These are phyloP conservation scores for Cyanoramphus novaezelandiae DNA, from an alignment of 2,113 vertebrate species.

Conservation along the genomic window DNA sequence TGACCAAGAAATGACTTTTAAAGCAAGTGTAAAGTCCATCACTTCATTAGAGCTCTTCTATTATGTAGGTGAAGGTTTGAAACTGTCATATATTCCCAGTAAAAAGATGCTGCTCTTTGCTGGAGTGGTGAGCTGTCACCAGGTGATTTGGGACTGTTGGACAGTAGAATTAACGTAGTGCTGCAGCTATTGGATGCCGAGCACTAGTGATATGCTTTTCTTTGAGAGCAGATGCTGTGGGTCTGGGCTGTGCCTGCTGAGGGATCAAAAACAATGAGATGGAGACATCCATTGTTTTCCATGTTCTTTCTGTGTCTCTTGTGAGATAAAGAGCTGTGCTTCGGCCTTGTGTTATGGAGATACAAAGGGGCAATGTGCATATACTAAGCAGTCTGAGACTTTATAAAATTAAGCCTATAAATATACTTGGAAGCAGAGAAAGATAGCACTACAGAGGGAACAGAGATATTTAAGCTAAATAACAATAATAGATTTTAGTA, in stretches of 20 bases:
- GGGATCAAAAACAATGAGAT: background rate
- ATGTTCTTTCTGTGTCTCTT: background rate
- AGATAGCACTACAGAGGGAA: background rate
- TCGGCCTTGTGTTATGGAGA: background rate
- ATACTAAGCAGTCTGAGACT: background rate
- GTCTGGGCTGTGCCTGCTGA: background rate
- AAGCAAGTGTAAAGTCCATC: background rate
- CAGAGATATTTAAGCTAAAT: background rate
- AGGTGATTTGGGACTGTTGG: background rate
- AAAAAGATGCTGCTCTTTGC: background rate
- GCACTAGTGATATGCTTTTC: background rate
- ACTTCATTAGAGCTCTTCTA: background rate
- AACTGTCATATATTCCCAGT: background rate
- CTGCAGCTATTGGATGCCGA: background rate
- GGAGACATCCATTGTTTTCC: background rate
- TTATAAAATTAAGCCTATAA: constrained; percentile 28
- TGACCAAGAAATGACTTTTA: background rate
- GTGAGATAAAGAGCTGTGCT: background rate
- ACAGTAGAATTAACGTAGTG: background rate
- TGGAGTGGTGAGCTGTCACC: background rate
- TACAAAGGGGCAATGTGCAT: background rate
- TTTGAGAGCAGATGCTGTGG: background rate
- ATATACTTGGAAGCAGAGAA: background rate
- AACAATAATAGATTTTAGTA: background rate
- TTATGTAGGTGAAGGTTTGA: background rate